Evolutionary conservation across 2,797 vertebrate genomes (phyloP).

Genomic region (Erithacus rubecula): DNA sequence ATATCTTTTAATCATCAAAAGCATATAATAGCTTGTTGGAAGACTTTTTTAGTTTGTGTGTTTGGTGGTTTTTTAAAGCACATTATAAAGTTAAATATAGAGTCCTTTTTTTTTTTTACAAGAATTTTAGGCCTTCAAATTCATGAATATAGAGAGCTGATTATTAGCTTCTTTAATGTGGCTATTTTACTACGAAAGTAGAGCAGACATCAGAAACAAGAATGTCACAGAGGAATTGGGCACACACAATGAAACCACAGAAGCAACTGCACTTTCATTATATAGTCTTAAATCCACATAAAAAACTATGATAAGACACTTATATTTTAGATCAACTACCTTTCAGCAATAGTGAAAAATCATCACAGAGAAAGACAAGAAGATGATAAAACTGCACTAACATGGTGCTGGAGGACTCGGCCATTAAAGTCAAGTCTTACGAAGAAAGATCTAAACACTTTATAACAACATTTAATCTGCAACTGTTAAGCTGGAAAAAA

Average conservation of each 20-base stretch:
- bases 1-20: neutral
- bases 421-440: neutral
- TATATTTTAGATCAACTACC: neutral
- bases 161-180: neutral
- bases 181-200: fast-evolving
- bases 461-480: neutral
- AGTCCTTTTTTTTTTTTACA: neutral
- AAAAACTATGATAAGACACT: neutral
- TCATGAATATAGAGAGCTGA: neutral
- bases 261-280: neutral
- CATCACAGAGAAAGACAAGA: neutral
- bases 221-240: neutral
- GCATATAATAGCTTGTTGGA: neutral
- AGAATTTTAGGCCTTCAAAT: neutral
- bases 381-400: neutral
- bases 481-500: neutral
- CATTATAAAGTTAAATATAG: neutral
- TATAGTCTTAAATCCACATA: neutral
- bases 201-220: neutral
- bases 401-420: neutral
- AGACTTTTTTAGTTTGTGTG: neutral
- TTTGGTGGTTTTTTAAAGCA: neutral
- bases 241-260: neutral
- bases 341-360: neutral
- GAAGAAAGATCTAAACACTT: neutral